Percentiles rank a stretch among this genome's conserved stretches.
Conservation (phyloP, 2,797 vertebrate species). For the Halcyon leucocephala region DNA sequence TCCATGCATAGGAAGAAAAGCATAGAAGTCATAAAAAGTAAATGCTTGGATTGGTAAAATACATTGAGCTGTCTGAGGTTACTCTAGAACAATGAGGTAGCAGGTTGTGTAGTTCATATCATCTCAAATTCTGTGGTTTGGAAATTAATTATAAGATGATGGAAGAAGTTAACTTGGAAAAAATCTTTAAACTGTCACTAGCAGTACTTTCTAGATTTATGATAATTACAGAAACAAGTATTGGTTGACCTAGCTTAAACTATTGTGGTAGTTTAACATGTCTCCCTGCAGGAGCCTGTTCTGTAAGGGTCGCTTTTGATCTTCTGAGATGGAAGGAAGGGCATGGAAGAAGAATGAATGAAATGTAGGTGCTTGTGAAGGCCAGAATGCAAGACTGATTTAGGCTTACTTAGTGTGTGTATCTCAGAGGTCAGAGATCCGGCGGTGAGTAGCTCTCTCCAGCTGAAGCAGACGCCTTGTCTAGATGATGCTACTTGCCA, state of each 20-base stretch:
- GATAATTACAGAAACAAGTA: not conserved
- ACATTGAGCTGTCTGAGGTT: not conserved
- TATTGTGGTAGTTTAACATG: not conserved
- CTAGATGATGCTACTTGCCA: accelerated
- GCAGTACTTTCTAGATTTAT: not conserved
- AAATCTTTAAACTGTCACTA: not conserved
- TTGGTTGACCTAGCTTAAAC: not conserved
- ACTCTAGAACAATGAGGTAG: not conserved
- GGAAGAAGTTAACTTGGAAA: not conserved
- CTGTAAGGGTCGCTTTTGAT: not conserved
- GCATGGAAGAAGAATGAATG: not conserved
- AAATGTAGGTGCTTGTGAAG: not conserved
- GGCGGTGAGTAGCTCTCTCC: not conserved
- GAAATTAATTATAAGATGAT: not conserved
- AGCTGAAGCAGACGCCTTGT: not conserved
- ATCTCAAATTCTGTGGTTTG: not conserved
- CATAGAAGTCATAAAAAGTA: not conserved
- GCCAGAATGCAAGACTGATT: not conserved
- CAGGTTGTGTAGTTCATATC: not conserved
- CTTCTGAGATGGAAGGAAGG: not conserved
- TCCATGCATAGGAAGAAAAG: not conserved
- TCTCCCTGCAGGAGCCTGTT: not conserved
- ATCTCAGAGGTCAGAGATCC: not conserved
- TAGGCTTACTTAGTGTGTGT: not conserved
- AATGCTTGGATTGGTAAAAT: not conserved